Percentiles rank a stretch among this genome's conserved stretches.
Conservation (phyloP, 64 coral and sea anemone genomes). For the Stichodactyla helianthus region DNA sequence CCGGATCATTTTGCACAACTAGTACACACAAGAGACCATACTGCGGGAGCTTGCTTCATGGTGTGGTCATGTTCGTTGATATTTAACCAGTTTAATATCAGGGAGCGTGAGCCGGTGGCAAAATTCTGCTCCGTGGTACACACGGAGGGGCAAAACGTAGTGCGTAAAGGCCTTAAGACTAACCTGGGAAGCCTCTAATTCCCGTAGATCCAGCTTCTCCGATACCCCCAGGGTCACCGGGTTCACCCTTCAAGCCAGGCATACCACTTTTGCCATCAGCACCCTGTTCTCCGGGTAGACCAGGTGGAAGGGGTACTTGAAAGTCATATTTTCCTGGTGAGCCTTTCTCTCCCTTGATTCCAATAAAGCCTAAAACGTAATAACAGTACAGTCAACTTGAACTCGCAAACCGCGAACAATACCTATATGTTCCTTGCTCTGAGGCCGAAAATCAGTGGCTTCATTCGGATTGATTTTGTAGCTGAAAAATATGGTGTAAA, state of each 20-base stretch:
- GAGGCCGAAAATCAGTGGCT: too few species aligned
- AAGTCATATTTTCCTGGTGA: conserved; percentile 27
- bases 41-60: too few species aligned
- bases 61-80: too few species aligned
- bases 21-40: too few species aligned
- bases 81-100: too few species aligned
- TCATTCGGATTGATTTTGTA: too few species aligned
- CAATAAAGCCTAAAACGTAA: conserved; percentile 15
- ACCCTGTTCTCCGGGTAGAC: conserved; percentile 40
- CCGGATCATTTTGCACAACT: too few species aligned
- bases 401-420: too few species aligned
- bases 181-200: conserved; percentile 36
- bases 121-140: neutral
- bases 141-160: neutral
- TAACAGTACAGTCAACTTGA: neutral
- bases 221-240: conserved; percentile 21
- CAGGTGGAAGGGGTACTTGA: conserved; percentile 23
- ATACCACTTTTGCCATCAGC: conserved; percentile 43
- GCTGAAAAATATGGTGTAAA: too few species aligned
- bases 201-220: conserved; percentile 53
- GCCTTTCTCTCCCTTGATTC: conserved; percentile 48
- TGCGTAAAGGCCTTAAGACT: neutral
- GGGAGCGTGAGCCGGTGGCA: too few species aligned
- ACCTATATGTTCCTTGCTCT: too few species aligned
- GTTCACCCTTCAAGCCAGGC: conserved; percentile 36